Percentiles rank a stretch among this genome's conserved stretches.
Evolutionary conservation across 2,797 vertebrate genomes (phyloP).

Genomic region (Parotocinclus haroldoi): DNA sequence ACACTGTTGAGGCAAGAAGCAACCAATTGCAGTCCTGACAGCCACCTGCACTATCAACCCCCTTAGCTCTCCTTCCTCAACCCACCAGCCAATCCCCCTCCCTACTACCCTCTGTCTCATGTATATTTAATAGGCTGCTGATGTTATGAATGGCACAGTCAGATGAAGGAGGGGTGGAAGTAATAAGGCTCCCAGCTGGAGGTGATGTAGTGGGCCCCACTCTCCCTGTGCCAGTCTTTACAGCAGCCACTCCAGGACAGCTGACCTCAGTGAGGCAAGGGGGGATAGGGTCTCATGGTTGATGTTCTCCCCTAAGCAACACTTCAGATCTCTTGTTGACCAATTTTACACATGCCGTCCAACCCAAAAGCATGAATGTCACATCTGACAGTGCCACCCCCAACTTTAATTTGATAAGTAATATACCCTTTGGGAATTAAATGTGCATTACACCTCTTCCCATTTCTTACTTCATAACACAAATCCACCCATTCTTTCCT

Average conservation of each 20-base stretch:
- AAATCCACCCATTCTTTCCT: constrained; percentile 8
- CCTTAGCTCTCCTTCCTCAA: constrained; percentile 54
- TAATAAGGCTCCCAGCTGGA: constrained; percentile 98
- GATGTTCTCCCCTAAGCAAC: constrained; percentile 66
- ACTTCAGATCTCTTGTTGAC: constrained; percentile 95
- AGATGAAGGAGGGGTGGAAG: constrained; percentile 87
- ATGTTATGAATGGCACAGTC: constrained; percentile 94
- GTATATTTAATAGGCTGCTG: constrained; percentile 99
- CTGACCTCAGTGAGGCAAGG: constrained; percentile 85
- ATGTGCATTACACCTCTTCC: constrained; percentile 84
- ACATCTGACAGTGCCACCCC: constrained; percentile 79
- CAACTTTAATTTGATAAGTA: constrained; percentile 98
- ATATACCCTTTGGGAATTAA: constrained; percentile 97
- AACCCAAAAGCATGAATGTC: constrained; percentile 86
- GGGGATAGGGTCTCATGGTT: constrained; percentile 80
- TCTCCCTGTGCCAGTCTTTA: constrained; percentile 90
- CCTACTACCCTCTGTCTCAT: constrained; percentile 82
- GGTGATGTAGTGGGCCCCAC: constrained; percentile 88
- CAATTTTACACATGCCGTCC: constrained; percentile 98
- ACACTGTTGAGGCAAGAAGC: constrained; percentile 94
- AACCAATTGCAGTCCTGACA: constrained; percentile 99
- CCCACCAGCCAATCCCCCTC: constrained; percentile 56
- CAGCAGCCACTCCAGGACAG: constrained; percentile 86
- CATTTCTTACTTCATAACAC: constrained; percentile 2
- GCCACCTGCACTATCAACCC: constrained; percentile 97